A percentile compares a stretch with the other conserved stretches of the same genome.
Conservation (phyloP, 2,113 vertebrate species). For the Falcunculus frontatus region DNA sequence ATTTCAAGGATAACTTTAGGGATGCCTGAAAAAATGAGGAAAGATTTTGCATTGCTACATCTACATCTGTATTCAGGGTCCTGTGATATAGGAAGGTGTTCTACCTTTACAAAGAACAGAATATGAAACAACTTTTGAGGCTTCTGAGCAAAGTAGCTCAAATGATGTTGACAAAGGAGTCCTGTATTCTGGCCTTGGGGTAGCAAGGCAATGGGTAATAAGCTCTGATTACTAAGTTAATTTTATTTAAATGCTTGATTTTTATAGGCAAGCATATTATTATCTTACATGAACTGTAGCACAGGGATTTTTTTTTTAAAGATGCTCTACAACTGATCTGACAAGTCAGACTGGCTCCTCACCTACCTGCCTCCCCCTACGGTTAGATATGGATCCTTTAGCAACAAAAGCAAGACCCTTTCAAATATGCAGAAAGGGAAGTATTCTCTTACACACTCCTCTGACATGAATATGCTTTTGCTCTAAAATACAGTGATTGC, state of each 20-base stretch:
- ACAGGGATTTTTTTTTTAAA: background rate
- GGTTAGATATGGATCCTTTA: background rate
- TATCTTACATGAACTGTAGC: background rate
- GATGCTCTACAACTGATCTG: background rate
- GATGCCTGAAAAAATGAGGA: background rate
- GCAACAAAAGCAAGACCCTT: background rate
- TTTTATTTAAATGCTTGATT: slow-evolving; percentile 29
- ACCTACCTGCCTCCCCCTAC: background rate
- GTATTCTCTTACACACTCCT: background rate
- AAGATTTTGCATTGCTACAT: background rate
- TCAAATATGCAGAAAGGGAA: background rate
- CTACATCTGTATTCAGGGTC: background rate
- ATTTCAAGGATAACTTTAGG: background rate
- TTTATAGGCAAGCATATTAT: slow-evolving; percentile 23
- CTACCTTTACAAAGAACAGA: background rate
- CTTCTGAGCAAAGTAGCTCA: background rate
- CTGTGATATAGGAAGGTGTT: background rate
- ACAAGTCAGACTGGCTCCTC: background rate
- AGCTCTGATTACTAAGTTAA: slow-evolving; percentile 11
- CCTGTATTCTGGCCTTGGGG: background rate
- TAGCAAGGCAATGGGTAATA: background rate
- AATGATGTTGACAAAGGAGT: background rate
- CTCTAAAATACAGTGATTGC: background rate
- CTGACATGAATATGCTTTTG: background rate
- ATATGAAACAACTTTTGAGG: background rate